A percentile compares a stretch with the other conserved stretches of the same genome.
Evolutionary conservation across 2,113 vertebrate genomes (phyloP).

Genomic region (Periophthalmus modestus): DNA sequence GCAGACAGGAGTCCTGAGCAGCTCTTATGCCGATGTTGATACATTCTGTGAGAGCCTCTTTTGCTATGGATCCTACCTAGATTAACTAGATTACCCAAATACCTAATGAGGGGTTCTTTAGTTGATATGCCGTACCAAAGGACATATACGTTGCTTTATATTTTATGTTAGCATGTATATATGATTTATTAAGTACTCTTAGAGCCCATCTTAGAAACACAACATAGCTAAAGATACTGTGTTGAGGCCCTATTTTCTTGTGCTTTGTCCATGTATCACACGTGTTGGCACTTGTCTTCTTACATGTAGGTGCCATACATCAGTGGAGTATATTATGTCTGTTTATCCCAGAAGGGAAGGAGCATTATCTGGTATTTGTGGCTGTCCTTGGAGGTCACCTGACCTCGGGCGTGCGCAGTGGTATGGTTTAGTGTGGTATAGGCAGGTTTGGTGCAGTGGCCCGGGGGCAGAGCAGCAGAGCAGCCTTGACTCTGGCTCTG

Average conservation of each 20-base stretch:
- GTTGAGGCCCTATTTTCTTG: not conserved
- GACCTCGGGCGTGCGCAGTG: constrained; percentile 25
- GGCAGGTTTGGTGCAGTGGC: constrained; percentile 3
- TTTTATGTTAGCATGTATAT: too few species aligned
- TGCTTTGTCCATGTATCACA: not conserved
- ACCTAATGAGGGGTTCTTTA: too few species aligned
- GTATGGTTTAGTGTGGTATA: constrained; percentile 18
- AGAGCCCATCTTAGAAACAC: too few species aligned
- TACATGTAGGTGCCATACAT: constrained; percentile 1
- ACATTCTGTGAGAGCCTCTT: too few species aligned
- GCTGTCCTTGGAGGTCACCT: constrained; percentile 17
- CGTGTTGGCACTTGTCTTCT: not conserved
- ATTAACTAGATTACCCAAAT: too few species aligned
- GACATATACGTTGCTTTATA: too few species aligned
- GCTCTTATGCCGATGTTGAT: too few species aligned
- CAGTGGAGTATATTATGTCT: constrained; percentile 17
- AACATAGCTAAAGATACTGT: not conserved
- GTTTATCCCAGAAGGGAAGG: constrained; percentile 6
- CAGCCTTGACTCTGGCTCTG: constrained; percentile 57
- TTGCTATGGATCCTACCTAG: too few species aligned
- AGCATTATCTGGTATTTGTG: constrained; percentile 13
- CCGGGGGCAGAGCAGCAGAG: constrained; percentile 37
- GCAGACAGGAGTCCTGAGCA: too few species aligned
- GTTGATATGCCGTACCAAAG: too few species aligned
- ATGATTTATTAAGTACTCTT: not conserved